Percentiles rank a stretch among this genome's conserved stretches.
Conservation (phyloP, 2,113 vertebrate genomes). For the Nerophis ophidion region DNA sequence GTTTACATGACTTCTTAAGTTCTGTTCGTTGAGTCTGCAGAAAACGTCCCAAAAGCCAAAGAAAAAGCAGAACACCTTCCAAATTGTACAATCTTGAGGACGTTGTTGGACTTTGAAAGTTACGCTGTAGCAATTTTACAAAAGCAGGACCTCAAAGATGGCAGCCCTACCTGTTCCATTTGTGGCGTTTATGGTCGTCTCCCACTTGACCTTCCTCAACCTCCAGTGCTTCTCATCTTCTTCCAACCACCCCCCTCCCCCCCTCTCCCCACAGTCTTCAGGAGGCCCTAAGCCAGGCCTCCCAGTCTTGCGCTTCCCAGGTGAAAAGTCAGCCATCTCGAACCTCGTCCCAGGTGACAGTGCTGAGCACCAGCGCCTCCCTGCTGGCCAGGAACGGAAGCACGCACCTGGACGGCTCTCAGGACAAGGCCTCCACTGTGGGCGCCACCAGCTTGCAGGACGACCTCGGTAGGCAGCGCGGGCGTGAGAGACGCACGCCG, state of each 20-base stretch:
- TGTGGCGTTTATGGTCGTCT: no score
- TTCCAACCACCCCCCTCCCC: constrained; percentile 25
- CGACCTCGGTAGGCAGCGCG: constrained; percentile 82
- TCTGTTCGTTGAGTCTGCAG: no score
- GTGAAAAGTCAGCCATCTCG: constrained; percentile 89
- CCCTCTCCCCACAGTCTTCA: constrained; percentile 89
- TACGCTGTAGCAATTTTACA: no score
- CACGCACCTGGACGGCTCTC: constrained; percentile 91
- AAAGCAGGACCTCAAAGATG: no score
- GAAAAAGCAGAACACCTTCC: no score
- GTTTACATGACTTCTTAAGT: no score
- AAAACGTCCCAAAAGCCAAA: no score
- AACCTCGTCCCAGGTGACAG: constrained; percentile 90
- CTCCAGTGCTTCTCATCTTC: constrained; percentile 26
- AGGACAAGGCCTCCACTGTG: constrained; percentile 90
- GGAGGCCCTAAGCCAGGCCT: constrained; percentile 92
- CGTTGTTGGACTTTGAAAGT: no score
- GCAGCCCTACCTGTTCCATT: no score
- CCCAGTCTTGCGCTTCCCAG: constrained; percentile 86
- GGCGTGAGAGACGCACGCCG: neutral
- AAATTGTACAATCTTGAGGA: no score
- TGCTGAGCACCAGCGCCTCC: constrained; percentile 91
- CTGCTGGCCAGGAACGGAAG: constrained; percentile 99
- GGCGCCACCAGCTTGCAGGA: constrained; percentile 92
- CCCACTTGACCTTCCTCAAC: constrained; percentile 1